Evolutionary conservation across 1,140 invertebrate species (phyloP).

Genomic region (Ostrea denselamellosa): DNA sequence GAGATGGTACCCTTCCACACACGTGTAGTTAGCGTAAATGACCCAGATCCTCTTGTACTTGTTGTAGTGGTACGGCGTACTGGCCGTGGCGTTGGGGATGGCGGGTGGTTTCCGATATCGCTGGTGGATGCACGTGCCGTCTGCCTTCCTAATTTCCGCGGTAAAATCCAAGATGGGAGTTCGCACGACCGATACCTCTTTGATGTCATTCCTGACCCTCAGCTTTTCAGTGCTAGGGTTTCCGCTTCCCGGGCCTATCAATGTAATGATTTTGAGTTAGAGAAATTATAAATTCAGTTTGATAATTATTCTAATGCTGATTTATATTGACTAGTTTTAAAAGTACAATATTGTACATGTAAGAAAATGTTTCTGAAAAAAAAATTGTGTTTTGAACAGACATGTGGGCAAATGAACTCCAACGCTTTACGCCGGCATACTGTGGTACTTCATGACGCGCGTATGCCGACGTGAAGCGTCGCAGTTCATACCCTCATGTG

Average conservation of each 20-base stretch:
- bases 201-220: slow-evolving; percentile 43
- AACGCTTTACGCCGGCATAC: too few relatives aligned
- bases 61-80: slow-evolving; percentile 63
- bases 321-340: too few relatives aligned
- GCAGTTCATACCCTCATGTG: too few relatives aligned
- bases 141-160: slow-evolving; percentile 45
- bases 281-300: too few relatives aligned
- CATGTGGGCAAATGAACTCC: too few relatives aligned
- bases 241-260: slow-evolving; percentile 8
- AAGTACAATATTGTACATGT: too few relatives aligned
- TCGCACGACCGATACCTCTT: neutral
- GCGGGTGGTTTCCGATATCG: slow-evolving; percentile 58
- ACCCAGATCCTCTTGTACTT: slow-evolving; percentile 58
- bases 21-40: slow-evolving; percentile 69
- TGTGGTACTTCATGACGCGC: too few relatives aligned
- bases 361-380: too few relatives aligned
- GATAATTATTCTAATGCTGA: too few relatives aligned
- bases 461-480: too few relatives aligned
- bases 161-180: slow-evolving; percentile 36
- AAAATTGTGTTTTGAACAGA: too few relatives aligned
- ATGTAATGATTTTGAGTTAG: neutral
- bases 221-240: slow-evolving; percentile 9
- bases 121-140: slow-evolving; percentile 53
- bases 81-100: slow-evolving; percentile 57
- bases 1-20: slow-evolving; percentile 63